Base-by-base conservation (phyloP, 1,140 invertebrate genomes). In the Drosophila murphyi region DNA sequence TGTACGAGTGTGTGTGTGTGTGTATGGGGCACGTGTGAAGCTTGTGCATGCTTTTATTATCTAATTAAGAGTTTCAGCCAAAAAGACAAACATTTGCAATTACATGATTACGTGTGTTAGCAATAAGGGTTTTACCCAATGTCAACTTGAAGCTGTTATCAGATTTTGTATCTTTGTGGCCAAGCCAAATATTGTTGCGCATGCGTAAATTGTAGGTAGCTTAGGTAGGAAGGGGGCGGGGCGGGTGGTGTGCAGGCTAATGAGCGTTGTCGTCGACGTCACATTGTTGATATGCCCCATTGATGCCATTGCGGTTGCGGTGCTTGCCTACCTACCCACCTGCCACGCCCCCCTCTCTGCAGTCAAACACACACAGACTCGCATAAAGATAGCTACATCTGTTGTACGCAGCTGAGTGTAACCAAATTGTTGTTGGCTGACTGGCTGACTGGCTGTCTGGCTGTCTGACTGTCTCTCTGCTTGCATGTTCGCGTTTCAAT, bases 21-120 rank as follows among this genome's bases (percentile, higher is more conserved):
- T 20, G 20, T 20, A 70, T 35, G 52, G 56, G 76, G 74, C 79
- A 78, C 79, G 75, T 41, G 75, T 54, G 59, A 72, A 74, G 73
- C 79, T 73, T 80, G 64, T 80, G 65, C 63, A 48, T 69, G 62
- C 75, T 71, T 50, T 72, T 65, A 88, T 80, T 82, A 76, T 73
- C 83, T 73, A 88, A 88, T 87, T 88, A 87, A 57, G 65, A 80
- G 65, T 79, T 61, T 77, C 63, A n/a, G 39, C 39, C 8, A 65
- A 77, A 74, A 55, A 60, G 72, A 80, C 79, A 87, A 87, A 87
- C 83, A 88, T 88, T 83, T 88, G 80, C 80, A 79, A 87, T 87
- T 88, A 82, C 78, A 82, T 28, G 37, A 54, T 57, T 83, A 87
- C 82, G 82, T 87, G 83, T 56, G 62, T 48, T 50, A 52, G 74